Evolutionary conservation across 1,140 invertebrate genomes (phyloP).

Genomic region (honey bee (Apis mellifera)): Amel_HAv3.1 CM009940.2:10366001-10366500

Average conservation of each 20-base stretch:
- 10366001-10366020: conserved; percentile 19
- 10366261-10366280: not conserved
- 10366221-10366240: conserved; percentile 27
- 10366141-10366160: conserved; percentile 74
- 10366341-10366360: conserved; percentile 53
- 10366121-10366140: conserved; percentile 46
- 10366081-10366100: not conserved
- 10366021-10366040: conserved; percentile 3
- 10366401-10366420: conserved; percentile 64
- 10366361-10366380: conserved; percentile 60
- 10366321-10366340: conserved; percentile 52
- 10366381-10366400: conserved; percentile 41
- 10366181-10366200: conserved; percentile 49
- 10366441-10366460: conserved; percentile 39
- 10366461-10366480: conserved; percentile 40
- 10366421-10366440: conserved; percentile 30
- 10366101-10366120: conserved; percentile 35
- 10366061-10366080: not conserved
- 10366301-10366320: conserved; percentile 43
- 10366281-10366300: conserved; percentile 19
- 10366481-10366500: conserved; percentile 55
- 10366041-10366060: conserved; percentile 2
- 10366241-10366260: conserved; percentile 32
- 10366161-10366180: conserved; percentile 55
- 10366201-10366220: conserved; percentile 25